These are phyloP conservation scores for Saguinus imperator DNA, from an alignment of 2,113 vertebrate species.

Conservation along the genomic window DNA sequence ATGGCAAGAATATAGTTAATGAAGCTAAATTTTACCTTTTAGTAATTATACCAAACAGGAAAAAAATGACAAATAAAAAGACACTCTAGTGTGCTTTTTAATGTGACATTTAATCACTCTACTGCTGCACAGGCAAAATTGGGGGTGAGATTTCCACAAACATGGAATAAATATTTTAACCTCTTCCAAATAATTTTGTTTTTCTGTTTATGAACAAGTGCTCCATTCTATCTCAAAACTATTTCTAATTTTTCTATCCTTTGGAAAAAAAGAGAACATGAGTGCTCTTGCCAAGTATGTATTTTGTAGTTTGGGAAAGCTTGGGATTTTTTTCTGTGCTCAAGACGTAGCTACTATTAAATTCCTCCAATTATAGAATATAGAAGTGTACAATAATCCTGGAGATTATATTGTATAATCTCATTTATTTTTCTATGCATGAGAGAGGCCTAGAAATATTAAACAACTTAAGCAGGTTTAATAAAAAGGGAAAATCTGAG, in stretches of 20 bases:
- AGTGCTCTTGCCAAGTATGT: background rate
- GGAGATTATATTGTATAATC: background rate
- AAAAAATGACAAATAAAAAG: constrained; percentile 4
- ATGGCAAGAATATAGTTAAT: background rate
- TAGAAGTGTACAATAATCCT: background rate
- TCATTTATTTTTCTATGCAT: constrained; percentile 1
- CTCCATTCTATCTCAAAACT: background rate
- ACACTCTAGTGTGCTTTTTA: background rate
- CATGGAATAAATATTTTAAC: background rate
- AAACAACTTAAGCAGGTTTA: background rate
- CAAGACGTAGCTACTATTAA: background rate
- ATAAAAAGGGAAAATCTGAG: background rate
- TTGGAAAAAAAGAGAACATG: background rate
- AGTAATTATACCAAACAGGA: background rate
- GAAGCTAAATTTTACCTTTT: background rate
- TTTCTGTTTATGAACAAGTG: background rate
- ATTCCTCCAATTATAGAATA: background rate
- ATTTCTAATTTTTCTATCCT: constrained; percentile 1
- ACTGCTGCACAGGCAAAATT: background rate
- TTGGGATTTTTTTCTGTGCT: background rate
- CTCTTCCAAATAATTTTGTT: background rate
- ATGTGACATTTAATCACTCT: background rate
- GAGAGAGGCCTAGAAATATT: background rate
- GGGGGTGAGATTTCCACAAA: background rate
- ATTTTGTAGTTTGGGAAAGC: background rate